These are phyloP conservation scores for Xanthorhoe designata DNA, from an alignment of 2,888 invertebrate genomes.

Conservation along the genomic window DNA sequence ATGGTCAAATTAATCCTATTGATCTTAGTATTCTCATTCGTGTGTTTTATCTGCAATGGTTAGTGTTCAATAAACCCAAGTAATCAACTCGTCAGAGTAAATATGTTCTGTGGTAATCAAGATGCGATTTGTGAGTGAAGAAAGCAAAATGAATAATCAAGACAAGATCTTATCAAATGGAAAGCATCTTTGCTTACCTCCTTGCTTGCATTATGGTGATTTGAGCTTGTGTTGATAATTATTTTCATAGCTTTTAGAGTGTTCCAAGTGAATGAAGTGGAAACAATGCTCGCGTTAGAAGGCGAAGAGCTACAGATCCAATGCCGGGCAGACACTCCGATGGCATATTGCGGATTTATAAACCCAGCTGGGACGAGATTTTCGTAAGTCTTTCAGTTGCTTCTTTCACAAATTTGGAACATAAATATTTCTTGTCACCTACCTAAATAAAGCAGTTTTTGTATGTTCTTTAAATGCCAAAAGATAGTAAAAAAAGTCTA, in stretches of 20 bases:
- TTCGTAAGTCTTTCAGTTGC: slow-evolving; percentile 63
- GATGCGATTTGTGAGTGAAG: background rate
- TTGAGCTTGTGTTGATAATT: slow-evolving; percentile 4
- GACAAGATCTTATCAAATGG: background rate
- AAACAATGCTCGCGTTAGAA: slow-evolving; percentile 70
- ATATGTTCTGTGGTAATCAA: too few species aligned
- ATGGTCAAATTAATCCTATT: slow-evolving; percentile 21
- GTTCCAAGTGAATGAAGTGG: slow-evolving; percentile 61
- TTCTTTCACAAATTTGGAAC: too few species aligned
- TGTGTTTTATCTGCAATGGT: slow-evolving; percentile 23
- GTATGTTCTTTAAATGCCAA: too few species aligned
- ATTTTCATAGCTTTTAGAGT: slow-evolving; percentile 64
- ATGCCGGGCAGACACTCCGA: slow-evolving; percentile 68
- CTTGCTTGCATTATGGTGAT: background rate
- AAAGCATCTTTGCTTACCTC: background rate
- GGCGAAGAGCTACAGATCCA: slow-evolving; percentile 68
- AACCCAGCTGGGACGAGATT: slow-evolving; percentile 75
- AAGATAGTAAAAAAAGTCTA: too few species aligned
- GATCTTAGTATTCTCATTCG: slow-evolving; percentile 10
- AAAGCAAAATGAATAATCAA: background rate
- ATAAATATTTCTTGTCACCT: too few species aligned
- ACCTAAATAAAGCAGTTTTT: too few species aligned
- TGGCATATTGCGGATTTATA: slow-evolving; percentile 77
- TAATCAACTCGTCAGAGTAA: too few species aligned
- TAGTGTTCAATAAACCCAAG: slow-evolving; percentile 4